Evolutionary conservation across 2,113 vertebrate species (phyloP).

Genomic region (Amphiprion percula): DNA sequence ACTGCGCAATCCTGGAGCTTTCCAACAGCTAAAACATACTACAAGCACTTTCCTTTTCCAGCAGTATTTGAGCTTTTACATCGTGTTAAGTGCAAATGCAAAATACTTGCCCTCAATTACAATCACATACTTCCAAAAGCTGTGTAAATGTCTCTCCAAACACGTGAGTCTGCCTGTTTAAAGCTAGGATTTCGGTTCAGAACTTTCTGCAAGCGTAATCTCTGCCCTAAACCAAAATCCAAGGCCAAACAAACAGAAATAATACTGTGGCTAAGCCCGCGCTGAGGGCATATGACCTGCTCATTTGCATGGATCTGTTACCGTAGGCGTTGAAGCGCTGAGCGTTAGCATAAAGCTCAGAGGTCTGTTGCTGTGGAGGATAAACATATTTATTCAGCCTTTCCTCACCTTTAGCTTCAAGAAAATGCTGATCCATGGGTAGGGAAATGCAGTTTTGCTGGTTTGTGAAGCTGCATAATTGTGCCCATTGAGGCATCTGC

Average conservation of each 20-base stretch:
- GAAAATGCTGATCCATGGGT: conserved; percentile 55
- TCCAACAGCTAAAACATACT: background rate
- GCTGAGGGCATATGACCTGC: conserved; percentile 51
- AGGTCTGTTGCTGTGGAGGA: conserved; percentile 54
- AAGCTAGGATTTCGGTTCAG: conserved; percentile 34
- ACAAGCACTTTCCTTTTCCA: background rate
- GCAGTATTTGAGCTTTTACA: conserved; percentile 3
- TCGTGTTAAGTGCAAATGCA: conserved; percentile 1
- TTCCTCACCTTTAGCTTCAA: conserved; percentile 61
- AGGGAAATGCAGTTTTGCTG: conserved; percentile 48
- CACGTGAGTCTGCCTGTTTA: conserved; percentile 16
- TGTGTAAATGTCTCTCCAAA: conserved; percentile 8
- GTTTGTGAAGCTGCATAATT: conserved; percentile 68
- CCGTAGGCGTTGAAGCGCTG: conserved; percentile 37
- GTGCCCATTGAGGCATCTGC: conserved; percentile 54
- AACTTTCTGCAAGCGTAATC: conserved; percentile 49
- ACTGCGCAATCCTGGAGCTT: background rate
- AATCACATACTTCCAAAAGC: conserved; percentile 3
- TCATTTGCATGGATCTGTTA: conserved; percentile 66
- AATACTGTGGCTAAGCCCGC: conserved; percentile 31
- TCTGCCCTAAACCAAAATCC: conserved; percentile 57
- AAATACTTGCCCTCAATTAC: conserved; percentile 1
- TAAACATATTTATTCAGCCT: conserved; percentile 67
- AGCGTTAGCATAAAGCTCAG: conserved; percentile 48
- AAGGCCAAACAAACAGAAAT: conserved; percentile 66